Percentiles rank a stretch among this genome's conserved stretches.
Conservation (phyloP, 2,113 vertebrate species). For the Mus pahari region DNA sequence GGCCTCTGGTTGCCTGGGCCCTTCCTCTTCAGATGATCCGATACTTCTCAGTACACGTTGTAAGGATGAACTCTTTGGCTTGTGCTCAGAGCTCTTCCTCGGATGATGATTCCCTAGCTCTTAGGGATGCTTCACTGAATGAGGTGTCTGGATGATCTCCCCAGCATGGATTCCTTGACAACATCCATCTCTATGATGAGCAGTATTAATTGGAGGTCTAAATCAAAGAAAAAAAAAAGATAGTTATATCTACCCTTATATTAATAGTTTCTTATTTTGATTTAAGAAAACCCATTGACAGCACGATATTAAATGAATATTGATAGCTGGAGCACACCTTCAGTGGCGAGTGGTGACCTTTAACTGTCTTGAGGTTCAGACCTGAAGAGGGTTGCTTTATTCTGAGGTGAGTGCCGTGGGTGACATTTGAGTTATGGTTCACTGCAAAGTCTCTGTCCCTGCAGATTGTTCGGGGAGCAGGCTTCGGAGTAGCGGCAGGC, state of each 20-base stretch:
- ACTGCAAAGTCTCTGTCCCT: constrained; percentile 46
- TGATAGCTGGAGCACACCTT: constrained; percentile 51
- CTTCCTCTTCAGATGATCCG: not conserved
- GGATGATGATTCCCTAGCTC: not conserved
- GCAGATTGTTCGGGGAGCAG: constrained; percentile 23
- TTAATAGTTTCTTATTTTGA: not conserved
- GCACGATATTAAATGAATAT: not conserved
- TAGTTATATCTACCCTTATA: not conserved
- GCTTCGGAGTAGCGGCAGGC: constrained; percentile 31
- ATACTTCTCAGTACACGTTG: not conserved
- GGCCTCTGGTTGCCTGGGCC: not conserved
- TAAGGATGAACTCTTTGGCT: not conserved
- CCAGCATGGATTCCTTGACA: not conserved
- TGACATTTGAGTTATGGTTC: constrained; percentile 41
- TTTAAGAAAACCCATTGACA: not conserved
- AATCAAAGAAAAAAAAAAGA: constrained; percentile 31
- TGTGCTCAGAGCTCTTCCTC: not conserved
- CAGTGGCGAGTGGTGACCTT: not conserved
- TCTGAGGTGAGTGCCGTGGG: not conserved
- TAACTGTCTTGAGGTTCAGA: not conserved
- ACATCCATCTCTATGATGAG: not conserved
- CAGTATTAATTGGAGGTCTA: constrained; percentile 22
- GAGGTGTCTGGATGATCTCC: not conserved
- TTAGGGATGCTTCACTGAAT: constrained; percentile 8
- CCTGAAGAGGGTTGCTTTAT: constrained; percentile 25